phyloP scores from a whole-genome alignment of 2,888 invertebrate genomes.

The Ceraclea dissimilis region DNA sequence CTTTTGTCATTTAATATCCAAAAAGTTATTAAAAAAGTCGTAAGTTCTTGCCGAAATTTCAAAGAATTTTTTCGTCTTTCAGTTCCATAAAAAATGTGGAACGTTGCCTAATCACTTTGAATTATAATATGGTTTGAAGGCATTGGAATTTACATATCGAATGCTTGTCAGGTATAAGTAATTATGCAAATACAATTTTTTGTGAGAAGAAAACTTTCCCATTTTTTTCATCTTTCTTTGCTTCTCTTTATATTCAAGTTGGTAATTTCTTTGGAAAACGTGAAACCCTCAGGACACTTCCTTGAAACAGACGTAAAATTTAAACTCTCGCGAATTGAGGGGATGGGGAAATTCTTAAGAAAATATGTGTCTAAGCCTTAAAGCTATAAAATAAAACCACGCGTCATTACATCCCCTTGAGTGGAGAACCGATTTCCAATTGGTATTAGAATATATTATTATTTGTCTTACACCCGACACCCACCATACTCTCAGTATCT shows the following conservation, averaged over 20 bases:
- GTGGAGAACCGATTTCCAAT: conserved; percentile 14
- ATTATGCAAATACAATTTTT: conserved; percentile 3
- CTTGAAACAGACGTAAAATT: conserved; percentile 21
- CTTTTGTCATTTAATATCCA: too few relatives aligned
- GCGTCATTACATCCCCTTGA: conserved; percentile 24
- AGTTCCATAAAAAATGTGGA: not conserved
- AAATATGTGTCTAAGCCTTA: conserved; percentile 6
- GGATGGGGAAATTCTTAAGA: not conserved
- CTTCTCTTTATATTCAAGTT: not conserved
- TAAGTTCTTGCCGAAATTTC: too few relatives aligned
- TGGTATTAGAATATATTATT: conserved; percentile 12
- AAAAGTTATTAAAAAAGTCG: too few relatives aligned
- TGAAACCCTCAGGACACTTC: conserved; percentile 12
- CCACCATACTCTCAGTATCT: too few relatives aligned
- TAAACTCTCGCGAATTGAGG: conserved; percentile 14
- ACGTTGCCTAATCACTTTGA: not conserved
- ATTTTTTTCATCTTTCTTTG: not conserved
- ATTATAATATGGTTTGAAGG: not conserved
- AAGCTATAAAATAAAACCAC: conserved; percentile 26
- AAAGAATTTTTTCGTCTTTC: too few relatives aligned
- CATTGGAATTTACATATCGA: not conserved
- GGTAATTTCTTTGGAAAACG: not conserved
- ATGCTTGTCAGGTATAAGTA: not conserved
- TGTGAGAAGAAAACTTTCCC: not conserved
- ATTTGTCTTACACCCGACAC: conserved; percentile 4